These are phyloP conservation scores for Heliornis fulica DNA, from an alignment of 2,113 vertebrate species.

Conservation along the genomic window DNA sequence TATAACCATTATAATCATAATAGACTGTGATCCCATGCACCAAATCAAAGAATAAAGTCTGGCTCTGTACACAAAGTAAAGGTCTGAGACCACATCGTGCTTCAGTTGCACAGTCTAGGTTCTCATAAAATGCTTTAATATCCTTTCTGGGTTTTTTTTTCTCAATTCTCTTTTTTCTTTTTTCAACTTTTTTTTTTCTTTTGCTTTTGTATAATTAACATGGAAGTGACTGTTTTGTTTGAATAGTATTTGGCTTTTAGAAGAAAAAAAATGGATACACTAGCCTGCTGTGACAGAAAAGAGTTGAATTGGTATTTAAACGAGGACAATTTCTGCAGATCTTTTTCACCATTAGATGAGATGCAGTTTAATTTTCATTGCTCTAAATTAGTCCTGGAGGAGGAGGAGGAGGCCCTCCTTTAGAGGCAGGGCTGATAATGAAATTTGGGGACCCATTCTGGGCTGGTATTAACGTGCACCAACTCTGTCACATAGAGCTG, in stretches of 20 bases:
- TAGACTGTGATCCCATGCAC: not conserved
- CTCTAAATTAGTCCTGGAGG: constrained; percentile 38
- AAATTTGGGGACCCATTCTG: not conserved
- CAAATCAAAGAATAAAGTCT: constrained; percentile 1
- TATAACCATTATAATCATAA: not conserved
- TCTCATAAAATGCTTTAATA: constrained; percentile 31
- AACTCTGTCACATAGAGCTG: not conserved
- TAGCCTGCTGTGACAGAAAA: constrained; percentile 61
- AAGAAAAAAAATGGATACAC: constrained; percentile 8
- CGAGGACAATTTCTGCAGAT: constrained; percentile 33
- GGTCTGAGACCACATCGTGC: not conserved
- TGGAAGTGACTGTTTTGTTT: constrained; percentile 48
- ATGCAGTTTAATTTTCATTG: constrained; percentile 56
- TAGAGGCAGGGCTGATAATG: constrained; percentile 20
- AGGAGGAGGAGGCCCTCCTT: constrained; percentile 8
- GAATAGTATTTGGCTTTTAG: constrained; percentile 56
- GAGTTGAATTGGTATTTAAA: constrained; percentile 41
- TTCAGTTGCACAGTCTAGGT: not conserved
- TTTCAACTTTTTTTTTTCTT: not conserved
- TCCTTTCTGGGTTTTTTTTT: not conserved
- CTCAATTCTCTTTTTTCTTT: not conserved
- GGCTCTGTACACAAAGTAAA: constrained; percentile 22
- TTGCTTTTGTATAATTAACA: not conserved
- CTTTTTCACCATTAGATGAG: constrained; percentile 49
- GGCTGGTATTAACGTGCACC: not conserved